Evolutionary conservation across 2,113 vertebrate species (phyloP).

Genomic region (Shinisaurus crocodilurus): DNA sequence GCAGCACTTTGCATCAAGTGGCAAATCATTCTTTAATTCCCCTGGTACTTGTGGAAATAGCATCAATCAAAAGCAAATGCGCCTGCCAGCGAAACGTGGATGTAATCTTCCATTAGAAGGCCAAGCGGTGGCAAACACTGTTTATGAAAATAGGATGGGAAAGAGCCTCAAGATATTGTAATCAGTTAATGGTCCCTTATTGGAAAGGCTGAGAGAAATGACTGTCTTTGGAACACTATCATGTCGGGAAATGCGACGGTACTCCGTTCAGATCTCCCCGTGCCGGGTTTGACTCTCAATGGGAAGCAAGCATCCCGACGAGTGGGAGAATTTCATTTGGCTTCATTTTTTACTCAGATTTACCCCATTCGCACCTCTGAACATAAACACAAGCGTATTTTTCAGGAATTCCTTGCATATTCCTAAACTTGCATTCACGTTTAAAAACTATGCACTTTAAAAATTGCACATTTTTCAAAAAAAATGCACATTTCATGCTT

Average conservation of each 20-base stretch:
- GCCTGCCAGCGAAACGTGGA: conserved; percentile 66
- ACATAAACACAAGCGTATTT: too few species aligned
- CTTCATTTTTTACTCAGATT: too few species aligned
- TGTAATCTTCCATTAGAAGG: conserved; percentile 72
- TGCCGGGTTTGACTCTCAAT: conserved; percentile 7
- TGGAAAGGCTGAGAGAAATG: conserved; percentile 52
- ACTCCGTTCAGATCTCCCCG: conserved; percentile 40
- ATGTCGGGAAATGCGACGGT: conserved; percentile 41
- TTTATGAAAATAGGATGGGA: conserved; percentile 70
- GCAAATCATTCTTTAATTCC: conserved; percentile 71
- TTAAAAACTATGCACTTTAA: too few species aligned
- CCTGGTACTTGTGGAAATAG: conserved; percentile 57
- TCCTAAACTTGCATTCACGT: too few species aligned
- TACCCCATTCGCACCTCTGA: too few species aligned
- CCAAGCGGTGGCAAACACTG: conserved; percentile 62
- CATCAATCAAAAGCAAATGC: conserved; percentile 69
- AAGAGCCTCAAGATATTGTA: conserved; percentile 65
- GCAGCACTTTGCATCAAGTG: conserved; percentile 58
- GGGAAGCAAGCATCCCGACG: not conserved
- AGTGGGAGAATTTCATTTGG: too few species aligned
- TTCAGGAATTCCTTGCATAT: too few species aligned
- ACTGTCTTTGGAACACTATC: conserved; percentile 42
- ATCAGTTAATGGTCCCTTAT: conserved; percentile 70
- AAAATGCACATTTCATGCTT: too few species aligned
- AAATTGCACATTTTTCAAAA: too few species aligned